Base-by-base conservation (phyloP, 1,140 invertebrate species). In the Temnothorax longispinosus region DNA sequence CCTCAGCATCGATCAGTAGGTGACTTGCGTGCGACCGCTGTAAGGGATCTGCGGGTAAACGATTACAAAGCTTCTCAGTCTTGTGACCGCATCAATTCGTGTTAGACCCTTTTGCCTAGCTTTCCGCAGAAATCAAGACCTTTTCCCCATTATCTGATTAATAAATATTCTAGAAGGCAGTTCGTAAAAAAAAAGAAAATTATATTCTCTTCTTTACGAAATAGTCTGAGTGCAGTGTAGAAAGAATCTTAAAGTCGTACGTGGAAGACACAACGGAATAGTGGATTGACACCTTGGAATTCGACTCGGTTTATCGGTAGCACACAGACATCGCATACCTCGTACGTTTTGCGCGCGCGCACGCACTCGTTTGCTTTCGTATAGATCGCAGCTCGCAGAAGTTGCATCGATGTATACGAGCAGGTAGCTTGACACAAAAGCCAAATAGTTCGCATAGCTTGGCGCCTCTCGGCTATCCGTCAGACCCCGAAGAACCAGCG, bases 361-460 rank as follows among this genome's bases (percentile, higher is more conserved):
- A 6, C 38, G 3, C 38, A n/a, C 60, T 44, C 56, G 69, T 76
- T 87, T 50, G 32, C 64, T 85, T 47, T 77, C 58, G 58, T 78
- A 76, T 15, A 86, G 62, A 58, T 62, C 56, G 54, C 54, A 54
- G 35, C 65, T 85, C 74, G 58, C 47, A 52, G 41, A 85, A 78
- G 35, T 54, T 52, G 74, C 72, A 85, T 85, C 41, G 67, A 82
- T 41, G 41, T 82, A 50, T 50, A 50, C 65, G 64, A 52, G 69
- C 67, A 87, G 86, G 60, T 78, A 90, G 89, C 81, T 91, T 92
- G 92, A 94, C 93, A 92, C 91, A 92, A 93, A 84, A 91, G 92
- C 85, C 88, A 77, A 94, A 94, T 93, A 92, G 89, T 81, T 94
- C 75, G 90, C 92, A 93, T 93, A 92, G 92, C 92, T 93, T 93